These are phyloP conservation scores for Maccullochella peelii DNA, from an alignment of 2,113 vertebrate species.

Conservation along the genomic window DNA sequence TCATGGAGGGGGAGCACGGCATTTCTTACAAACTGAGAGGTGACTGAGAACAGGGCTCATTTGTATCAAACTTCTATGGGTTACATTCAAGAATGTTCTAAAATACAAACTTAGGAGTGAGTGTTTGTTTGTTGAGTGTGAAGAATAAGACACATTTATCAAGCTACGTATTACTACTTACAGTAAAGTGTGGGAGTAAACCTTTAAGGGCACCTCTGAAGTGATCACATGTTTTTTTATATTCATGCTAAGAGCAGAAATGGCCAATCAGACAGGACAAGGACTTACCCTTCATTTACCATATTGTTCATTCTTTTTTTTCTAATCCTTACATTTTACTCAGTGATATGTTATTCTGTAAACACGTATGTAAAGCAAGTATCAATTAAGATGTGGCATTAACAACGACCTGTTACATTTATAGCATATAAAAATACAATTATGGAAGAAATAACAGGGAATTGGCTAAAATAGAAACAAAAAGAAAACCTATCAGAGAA, in stretches of 20 bases:
- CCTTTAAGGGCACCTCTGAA: background rate
- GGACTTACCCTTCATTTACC: background rate
- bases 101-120: background rate
- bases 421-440: background rate
- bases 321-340: background rate
- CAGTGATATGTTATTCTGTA: background rate
- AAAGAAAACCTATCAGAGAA: background rate
- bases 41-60: background rate
- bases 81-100: background rate
- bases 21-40: background rate
- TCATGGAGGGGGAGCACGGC: background rate
- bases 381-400: too few relatives aligned
- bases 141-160: background rate
- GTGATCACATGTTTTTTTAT: background rate
- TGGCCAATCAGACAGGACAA: background rate
- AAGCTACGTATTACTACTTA: background rate
- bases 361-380: background rate
- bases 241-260: background rate
- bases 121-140: background rate
- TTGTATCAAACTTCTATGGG: background rate
- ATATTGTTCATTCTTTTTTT: background rate
- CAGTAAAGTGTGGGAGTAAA: background rate
- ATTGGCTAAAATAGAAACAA: background rate
- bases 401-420: too few relatives aligned
- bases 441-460: background rate